Evolutionary conservation across 2,797 vertebrate species (phyloP).

Genomic region (Odontamblyopus rebecca): DNA sequence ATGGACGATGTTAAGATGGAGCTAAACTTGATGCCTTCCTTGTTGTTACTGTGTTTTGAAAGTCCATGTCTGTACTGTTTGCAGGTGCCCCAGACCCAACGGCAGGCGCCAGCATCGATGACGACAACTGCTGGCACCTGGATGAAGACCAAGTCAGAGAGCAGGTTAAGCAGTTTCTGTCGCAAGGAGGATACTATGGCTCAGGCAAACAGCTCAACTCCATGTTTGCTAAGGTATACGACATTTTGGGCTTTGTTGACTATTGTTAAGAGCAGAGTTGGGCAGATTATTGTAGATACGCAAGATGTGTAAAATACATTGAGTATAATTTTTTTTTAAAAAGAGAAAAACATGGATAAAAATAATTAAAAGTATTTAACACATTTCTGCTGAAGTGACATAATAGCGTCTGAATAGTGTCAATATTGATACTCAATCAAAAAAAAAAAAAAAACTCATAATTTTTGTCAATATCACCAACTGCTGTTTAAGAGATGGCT

Average conservation of each 20-base stretch:
- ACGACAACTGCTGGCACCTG: constrained; percentile 98
- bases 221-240: constrained; percentile 86
- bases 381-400: too few species aligned
- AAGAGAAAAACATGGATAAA: too few species aligned
- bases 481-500: too few species aligned
- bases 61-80: constrained; percentile 11
- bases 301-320: too few species aligned
- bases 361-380: too few species aligned
- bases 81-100: constrained; percentile 95
- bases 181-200: constrained; percentile 96
- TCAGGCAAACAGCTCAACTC: constrained; percentile 98
- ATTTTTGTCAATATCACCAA: too few species aligned
- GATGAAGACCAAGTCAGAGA: constrained; percentile 97
- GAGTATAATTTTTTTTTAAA: too few species aligned
- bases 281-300: too few species aligned
- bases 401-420: too few species aligned
- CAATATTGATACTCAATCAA: too few species aligned
- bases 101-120: constrained; percentile 94
- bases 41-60: background rate
- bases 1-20: constrained; percentile 4
- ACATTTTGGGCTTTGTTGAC: background rate
- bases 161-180: constrained; percentile 97
- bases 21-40: background rate
- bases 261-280: background rate
- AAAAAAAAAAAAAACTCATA: too few species aligned